Base-by-base conservation (phyloP, 2,797 vertebrate species). In the Anabacerthia variegaticeps region DNA sequence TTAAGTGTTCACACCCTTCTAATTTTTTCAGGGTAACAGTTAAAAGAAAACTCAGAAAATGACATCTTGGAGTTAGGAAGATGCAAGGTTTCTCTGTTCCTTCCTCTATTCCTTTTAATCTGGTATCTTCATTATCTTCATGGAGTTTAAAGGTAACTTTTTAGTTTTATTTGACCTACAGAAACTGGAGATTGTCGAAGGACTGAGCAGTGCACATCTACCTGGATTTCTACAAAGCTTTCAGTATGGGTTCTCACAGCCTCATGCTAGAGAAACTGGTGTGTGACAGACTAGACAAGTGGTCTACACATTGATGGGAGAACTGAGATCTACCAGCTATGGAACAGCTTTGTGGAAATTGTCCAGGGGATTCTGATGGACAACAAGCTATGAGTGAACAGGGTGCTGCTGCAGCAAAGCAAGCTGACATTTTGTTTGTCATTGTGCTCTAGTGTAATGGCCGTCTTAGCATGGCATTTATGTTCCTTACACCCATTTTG, bases 51-150 rank as follows among this genome's bases (percentile, higher is more conserved):
- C 24, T 62, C 5, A 4, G 21, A 71, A 4, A 52, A n/a, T 58
- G 23, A 14, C 5, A 23, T 28, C 19, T 67, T 58, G 14, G 27
- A 67, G 54, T 67, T 48, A 58, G 14, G 16, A 67, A 76, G 12
- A 48, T 34, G 10, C 0, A 0, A 46, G 10, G 1, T 75, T 79
- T 46, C 7, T 41, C 32, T 56, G 11, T 34, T 32, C 12, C 14
- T 71, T 79, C 37, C 8, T 41, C 27, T 52, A 8, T 32, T 32
- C 14, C 14, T 75, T 87, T 52, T 72, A 39, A 58, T 37, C 21
- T 72, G 9, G 1, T 76, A 18, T 75, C 2, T 30, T 54, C 28
- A 14, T 19, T 46, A 52, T 10, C 2, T 65, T 8, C 7, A 21
- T 10, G 10, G 16, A 30, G 4, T 44, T 72, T 77, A 72, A 87